Evolutionary conservation across 2,888 invertebrate species (phyloP), one percentile per base, ranked within the genome.

Genomic region (Agriopis aurantiaria): DNA sequence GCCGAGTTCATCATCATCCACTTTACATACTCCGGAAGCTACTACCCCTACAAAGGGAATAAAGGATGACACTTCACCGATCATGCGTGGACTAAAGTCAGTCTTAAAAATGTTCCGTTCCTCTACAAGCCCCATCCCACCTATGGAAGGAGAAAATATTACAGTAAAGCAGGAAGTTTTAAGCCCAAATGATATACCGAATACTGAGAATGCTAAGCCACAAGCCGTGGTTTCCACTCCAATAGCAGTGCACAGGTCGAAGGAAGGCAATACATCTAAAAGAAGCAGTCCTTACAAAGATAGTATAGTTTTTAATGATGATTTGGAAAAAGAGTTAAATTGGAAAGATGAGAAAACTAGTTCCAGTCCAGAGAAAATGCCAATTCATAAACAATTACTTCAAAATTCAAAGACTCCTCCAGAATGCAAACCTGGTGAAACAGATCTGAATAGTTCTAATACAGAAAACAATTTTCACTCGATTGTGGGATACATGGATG

Each of bases 41-140:
- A 91, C 89, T 49, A 92, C 93, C 41, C 93, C 93, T 11, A 91
- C 91, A 3, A 92, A 91, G 71, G 91, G 92, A 45, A 82, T 87
- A 0, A 88, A 89, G 73, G 88, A 91, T 71, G 88, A 85, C 57
- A 88, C 89, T 33, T 94, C 94, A 48, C 93, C 94, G 0, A 94
- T 94, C 40, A 87, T 94, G 85, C 79, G 94, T 65, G 93, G 94
- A 0, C 78, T 94, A 0, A 93, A 93, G 76, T 90, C 87, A 80
- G 92, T 94, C 6, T 78, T 94, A 0, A 94, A 87, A 69, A 93
- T 94, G 88, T 94, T 94, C 75, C 83, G 92, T 46, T 83, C 93
- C 33, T 93, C 93, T 3, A 92, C 93, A 71, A 93, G 93, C 69
- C 93, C 93, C 5, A 87, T 91, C 76, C 86, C 89, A 60, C 78